These are phyloP conservation scores for Eulemur mongoz DNA, from an alignment of 2,797 vertebrate species.

Conservation along the genomic window DNA sequence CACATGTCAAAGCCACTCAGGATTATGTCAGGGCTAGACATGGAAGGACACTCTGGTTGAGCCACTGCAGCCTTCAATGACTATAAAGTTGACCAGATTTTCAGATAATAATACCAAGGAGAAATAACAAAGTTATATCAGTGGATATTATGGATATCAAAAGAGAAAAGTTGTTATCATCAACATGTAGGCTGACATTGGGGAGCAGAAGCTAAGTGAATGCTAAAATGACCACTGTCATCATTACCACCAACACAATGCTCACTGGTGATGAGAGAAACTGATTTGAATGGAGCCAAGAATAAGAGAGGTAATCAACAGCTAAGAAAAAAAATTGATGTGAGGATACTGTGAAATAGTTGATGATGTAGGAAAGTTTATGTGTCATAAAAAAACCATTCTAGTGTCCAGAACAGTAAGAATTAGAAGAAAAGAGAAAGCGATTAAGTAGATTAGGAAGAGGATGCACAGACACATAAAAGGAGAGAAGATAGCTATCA, in stretches of 20 bases:
- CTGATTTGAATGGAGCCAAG: background rate
- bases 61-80: background rate
- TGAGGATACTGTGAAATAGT: background rate
- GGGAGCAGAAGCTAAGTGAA: background rate
- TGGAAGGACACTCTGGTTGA: background rate
- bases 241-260: background rate
- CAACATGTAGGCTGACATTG: background rate
- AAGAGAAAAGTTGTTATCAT: background rate
- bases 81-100: background rate
- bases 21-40: background rate
- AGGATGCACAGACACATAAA: background rate
- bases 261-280: background rate
- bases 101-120: background rate
- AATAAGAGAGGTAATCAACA: background rate
- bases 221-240: background rate
- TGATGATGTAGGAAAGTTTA: background rate
- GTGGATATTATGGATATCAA: background rate
- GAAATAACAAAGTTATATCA: background rate
- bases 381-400: background rate
- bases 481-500: background rate
- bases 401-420: background rate
- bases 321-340: background rate
- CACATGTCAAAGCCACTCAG: background rate
- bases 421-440: background rate
- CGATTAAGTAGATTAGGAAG: background rate